Base-by-base conservation (phyloP, 2,888 invertebrate genomes). In the Keiferia lycopersicella region DNA sequence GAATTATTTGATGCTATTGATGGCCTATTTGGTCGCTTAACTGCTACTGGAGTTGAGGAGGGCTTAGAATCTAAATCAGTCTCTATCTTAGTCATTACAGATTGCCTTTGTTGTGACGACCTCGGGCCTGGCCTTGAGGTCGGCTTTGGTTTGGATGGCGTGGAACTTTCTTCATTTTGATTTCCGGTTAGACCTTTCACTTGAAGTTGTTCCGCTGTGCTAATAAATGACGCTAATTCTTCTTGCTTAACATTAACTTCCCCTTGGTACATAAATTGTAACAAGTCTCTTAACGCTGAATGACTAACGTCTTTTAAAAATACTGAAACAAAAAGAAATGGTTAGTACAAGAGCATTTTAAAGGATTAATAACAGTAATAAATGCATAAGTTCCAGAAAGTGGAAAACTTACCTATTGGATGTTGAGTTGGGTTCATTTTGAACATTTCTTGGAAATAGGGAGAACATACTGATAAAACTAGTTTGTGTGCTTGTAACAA, bases 231-330 rank as follows among this genome's bases (percentile, higher is more conserved):
- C 76, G 94, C 94, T 86, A 94, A 92, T 69, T 94, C 94, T 86
- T 94, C 94, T 88, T 94, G 94, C 84, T 94, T 94, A 77, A 94
- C 94, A 92, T 94, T 94, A 77, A 94, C 94, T 88, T 94, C 94
- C 69, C 94, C 94, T 85, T 94, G 94, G 79, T 94, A 94, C 94
- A 94, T 94, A 87, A 94, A 94, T 82, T 94, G 94, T 87, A 94
- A 92, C 82, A 94, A 92, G 87, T 94, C 94, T 87, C 94, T 93
- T 79, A 94, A 88, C 77, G 94, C 94, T 74, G 94, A 93, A 86
- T 94, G 94, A 88, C 94, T 94, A 74, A 94, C 94, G 85, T 94
- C 94, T 87, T 94, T 94, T 84, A 94, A 88, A 89, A 94, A 94
- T 79, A 94, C 94, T 94, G 85, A 65, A 91, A 91, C 83, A 86